Base-by-base conservation (phyloP, 2,113 vertebrate genomes). In the Nycticorax nycticorax region DNA sequence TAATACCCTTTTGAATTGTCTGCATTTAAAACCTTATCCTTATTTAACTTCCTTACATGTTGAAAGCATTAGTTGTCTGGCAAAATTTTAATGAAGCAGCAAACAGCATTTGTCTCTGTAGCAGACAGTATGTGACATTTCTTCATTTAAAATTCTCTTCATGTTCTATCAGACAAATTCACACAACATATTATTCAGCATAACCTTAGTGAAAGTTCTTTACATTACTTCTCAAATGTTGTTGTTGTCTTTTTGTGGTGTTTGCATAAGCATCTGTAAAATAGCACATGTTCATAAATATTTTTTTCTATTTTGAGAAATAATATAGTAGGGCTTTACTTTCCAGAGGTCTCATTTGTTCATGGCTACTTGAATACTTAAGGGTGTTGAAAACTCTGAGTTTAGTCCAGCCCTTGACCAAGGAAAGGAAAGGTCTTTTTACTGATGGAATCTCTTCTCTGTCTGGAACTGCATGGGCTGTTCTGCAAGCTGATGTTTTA, bases 81-180 rank as follows among this genome's bases (percentile, higher is more conserved):
- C 71, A 86, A 95, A 95, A 84, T 53, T 75, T 75, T 95, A 81
- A 89, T 21, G 28, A 92, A 64, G 62, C 57, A 85, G 63, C 13
- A n/a, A 96, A 56, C 55, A 74, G n/a, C n/a, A 66, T 81, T 94
- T 92, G 73, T 69, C 59, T 94, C 37, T 86, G 57, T 41, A 85
- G 56, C 41, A 85, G 59, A 35, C 57, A 87, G 4, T 17, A 43
- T 73, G 63, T 77, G 82, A 74, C 9, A 50, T 69, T 76, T 74
- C 52, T 69, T 75, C 5, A 45, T 67, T 80, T 75, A 90, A 88
- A 74, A 91, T 79, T 88, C 59, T 80, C 26, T 77, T 93, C 47
- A 2, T 56, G 91, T 91, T 28, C 88, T 80, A 57, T 59, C 74
- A 89, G 78, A 28, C 22, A 57, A 85, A 88, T 88, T 94, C 67